These are phyloP conservation scores for Machimus rusticus DNA, from an alignment of 2,888 invertebrate species.

Conservation along the genomic window DNA sequence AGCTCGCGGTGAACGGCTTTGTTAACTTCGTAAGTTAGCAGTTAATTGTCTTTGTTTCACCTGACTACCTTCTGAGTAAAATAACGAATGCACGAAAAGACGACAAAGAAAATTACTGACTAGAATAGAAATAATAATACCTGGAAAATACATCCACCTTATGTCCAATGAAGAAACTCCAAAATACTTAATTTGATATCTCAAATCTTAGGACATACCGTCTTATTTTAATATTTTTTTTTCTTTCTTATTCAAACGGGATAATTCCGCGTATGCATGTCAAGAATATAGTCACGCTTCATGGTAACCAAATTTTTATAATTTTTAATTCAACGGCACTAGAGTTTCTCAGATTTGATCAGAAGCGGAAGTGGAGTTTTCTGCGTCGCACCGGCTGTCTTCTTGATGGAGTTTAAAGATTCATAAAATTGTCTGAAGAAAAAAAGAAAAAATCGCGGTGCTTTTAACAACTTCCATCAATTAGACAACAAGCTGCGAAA, in stretches of 20 bases:
- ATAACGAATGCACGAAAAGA: neutral
- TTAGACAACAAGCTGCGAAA: neutral
- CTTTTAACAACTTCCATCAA: slow-evolving; percentile 9
- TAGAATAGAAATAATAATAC: neutral
- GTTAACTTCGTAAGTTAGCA: neutral
- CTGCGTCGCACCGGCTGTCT: neutral
- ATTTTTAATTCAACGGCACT: neutral
- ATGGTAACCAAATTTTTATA: slow-evolving; percentile 27
- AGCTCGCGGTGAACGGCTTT: neutral
- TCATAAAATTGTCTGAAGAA: neutral
- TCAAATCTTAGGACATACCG: neutral
- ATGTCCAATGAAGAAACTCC: neutral
- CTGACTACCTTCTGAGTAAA: neutral
- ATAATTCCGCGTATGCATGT: neutral
- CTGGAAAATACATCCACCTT: neutral
- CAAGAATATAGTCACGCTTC: neutral
- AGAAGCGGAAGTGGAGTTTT: slow-evolving; percentile 14
- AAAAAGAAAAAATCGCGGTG: neutral
- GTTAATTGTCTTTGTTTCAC: neutral
- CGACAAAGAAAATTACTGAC: neutral
- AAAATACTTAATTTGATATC: neutral
- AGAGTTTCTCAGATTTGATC: slow-evolving; percentile 26
- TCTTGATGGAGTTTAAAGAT: slow-evolving; percentile 6
- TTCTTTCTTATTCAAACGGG: neutral
- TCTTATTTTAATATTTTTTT: neutral